These are phyloP conservation scores for Leuciscus idus DNA, from an alignment of 2,113 vertebrate genomes.

Conservation along the genomic window DNA sequence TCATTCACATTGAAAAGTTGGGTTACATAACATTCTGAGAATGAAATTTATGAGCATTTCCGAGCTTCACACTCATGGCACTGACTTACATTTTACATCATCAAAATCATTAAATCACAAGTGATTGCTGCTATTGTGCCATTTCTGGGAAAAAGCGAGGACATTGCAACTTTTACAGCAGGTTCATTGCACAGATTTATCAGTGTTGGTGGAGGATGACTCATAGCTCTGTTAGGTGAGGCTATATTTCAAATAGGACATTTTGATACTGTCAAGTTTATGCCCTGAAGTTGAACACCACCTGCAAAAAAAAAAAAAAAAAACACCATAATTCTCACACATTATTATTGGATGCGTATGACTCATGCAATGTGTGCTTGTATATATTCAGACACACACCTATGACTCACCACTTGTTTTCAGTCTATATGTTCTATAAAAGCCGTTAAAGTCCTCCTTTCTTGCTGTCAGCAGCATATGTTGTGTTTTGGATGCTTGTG, in stretches of 20 bases:
- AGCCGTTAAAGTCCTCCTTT: not conserved
- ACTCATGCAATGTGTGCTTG: conserved; percentile 17
- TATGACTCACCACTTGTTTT: conserved; percentile 29
- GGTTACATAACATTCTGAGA: conserved; percentile 23
- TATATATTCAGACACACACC: conserved; percentile 16
- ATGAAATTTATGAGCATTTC: conserved; percentile 12
- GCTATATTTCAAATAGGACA: conserved; percentile 16
- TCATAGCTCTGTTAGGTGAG: conserved; percentile 27
- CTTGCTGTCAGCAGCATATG: conserved; percentile 6
- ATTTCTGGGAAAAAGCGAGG: not conserved
- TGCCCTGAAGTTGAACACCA: conserved; percentile 21
- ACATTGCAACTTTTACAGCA: conserved; percentile 5
- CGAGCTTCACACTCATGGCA: not conserved
- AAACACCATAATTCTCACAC: conserved; percentile 22
- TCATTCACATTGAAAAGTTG: conserved; percentile 29
- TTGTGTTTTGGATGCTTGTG: not conserved
- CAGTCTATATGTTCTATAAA: conserved; percentile 8
- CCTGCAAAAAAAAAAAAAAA: not conserved
- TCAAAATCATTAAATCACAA: not conserved
- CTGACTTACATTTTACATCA: not conserved
- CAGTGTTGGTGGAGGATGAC: conserved; percentile 21
- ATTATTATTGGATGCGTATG: not conserved
- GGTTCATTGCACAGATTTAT: conserved; percentile 28
- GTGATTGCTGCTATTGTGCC: not conserved
- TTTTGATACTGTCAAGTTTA: conserved; percentile 28